These are phyloP conservation scores for Anthonomus grandis DNA, from an alignment of 1,140 invertebrate genomes.

Conservation along the genomic window DNA sequence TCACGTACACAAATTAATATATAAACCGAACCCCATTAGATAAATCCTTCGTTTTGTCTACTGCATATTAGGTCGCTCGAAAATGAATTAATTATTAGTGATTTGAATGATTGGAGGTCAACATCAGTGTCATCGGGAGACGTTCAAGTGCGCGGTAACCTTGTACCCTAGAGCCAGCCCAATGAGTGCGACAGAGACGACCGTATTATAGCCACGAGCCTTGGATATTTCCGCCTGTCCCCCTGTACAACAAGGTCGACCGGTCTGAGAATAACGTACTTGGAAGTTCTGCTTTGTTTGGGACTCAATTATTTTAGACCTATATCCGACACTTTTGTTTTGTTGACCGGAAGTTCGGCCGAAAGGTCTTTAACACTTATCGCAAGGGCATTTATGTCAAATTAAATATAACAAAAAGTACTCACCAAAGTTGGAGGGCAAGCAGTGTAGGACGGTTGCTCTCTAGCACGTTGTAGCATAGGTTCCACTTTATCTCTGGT, in stretches of 20 bases:
- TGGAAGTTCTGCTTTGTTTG: constrained; percentile 9
- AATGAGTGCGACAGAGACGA: constrained; percentile 29
- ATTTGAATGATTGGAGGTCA: constrained; percentile 11
- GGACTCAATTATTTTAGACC: constrained; percentile 19
- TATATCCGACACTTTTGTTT: constrained; percentile 15
- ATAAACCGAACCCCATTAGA: background rate
- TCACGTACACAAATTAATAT: constrained; percentile 15
- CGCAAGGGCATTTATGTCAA: too few relatives aligned
- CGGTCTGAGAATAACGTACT: constrained; percentile 34
- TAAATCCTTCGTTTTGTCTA: background rate
- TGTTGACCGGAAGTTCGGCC: background rate
- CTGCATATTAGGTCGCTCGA: too few relatives aligned
- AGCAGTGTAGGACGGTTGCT: constrained; percentile 80
- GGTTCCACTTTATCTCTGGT: constrained; percentile 89
- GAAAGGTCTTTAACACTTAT: too few relatives aligned
- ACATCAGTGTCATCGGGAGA: constrained; percentile 18
- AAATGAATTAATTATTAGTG: constrained; percentile 8
- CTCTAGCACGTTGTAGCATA: constrained; percentile 76
- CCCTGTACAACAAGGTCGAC: constrained; percentile 46
- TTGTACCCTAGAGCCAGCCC: constrained; percentile 25
- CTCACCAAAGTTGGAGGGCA: constrained; percentile 77
- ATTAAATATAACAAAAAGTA: constrained; percentile 27
- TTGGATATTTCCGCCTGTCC: constrained; percentile 50
- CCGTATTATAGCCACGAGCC: constrained; percentile 32
- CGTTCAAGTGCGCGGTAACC: constrained; percentile 34